Conservation (phyloP, 2,888 invertebrate species). For the Cerceris rybyensis region DNA sequence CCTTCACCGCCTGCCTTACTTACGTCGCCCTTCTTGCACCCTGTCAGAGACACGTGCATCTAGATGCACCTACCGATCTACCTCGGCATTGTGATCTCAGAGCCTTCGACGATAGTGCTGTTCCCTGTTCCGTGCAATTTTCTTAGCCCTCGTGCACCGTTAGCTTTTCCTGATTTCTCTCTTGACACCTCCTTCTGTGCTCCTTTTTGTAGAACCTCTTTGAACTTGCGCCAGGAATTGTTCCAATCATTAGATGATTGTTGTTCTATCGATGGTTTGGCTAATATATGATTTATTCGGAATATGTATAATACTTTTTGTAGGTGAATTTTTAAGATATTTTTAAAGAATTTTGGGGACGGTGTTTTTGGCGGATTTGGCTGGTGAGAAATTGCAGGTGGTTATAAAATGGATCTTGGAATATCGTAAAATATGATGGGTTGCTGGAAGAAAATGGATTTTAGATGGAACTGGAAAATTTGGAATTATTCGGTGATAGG, state of each 20-base stretch:
- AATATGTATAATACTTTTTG: no score
- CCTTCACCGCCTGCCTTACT: conserved; percentile 2
- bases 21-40: conserved; percentile 40
- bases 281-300: no score
- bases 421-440: no score
- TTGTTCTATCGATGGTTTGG: background rate
- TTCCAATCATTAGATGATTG: background rate
- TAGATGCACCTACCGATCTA: conserved; percentile 27
- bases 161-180: background rate
- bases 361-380: no score
- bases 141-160: conserved; percentile 12
- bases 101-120: conserved; percentile 60
- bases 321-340: no score
- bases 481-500: no score
- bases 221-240: background rate
- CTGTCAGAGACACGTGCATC: conserved; percentile 50
- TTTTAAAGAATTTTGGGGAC: no score
- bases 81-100: conserved; percentile 42
- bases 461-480: no score
- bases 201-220: background rate
- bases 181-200: background rate
- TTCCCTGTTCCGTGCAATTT: conserved; percentile 58
- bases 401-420: no score
- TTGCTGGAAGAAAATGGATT: no score
- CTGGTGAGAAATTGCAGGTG: no score